Conservation (phyloP, 2,888 invertebrate genomes). For the Pseudeuparius sepicola region DNA sequence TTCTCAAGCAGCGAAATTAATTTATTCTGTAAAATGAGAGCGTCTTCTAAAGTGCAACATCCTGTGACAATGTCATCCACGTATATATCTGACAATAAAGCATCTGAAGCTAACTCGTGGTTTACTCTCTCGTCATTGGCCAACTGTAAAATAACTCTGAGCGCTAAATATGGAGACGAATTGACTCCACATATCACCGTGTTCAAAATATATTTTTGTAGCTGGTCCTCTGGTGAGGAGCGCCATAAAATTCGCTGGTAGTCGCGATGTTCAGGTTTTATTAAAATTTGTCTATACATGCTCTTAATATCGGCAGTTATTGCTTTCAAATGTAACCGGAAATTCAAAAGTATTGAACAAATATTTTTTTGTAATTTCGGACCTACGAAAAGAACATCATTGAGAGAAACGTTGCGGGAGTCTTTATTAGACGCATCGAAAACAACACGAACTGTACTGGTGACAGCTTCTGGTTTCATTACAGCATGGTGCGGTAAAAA, state of each 20-base stretch:
- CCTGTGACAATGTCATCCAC: conserved; percentile 14
- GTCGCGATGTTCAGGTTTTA: conserved; percentile 7
- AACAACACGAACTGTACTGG: background rate
- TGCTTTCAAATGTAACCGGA: conserved; percentile 2
- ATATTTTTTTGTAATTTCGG: conserved; percentile 9
- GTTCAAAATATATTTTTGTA: conserved; percentile 10
- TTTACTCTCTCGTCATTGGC: conserved; percentile 3
- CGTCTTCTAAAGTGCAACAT: conserved; percentile 6
- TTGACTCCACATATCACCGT: conserved; percentile 13
- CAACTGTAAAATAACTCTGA: conserved; percentile 9
- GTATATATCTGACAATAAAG: conserved; percentile 1
- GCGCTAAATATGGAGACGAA: conserved; percentile 13
- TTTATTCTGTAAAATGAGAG: conserved; percentile 2
- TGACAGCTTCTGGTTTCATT: conserved; percentile 1
- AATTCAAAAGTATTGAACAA: conserved; percentile 5
- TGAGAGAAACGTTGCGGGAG: background rate
- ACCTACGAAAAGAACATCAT: conserved; percentile 10
- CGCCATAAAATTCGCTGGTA: conserved; percentile 12
- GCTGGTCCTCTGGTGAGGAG: conserved; percentile 6
- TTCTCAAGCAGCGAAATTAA: background rate
- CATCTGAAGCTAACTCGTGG: conserved; percentile 11
- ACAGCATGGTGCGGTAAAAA: conserved; percentile 3
- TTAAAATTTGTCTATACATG: conserved; percentile 6
- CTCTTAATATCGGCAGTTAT: conserved; percentile 4
- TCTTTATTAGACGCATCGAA: conserved; percentile 1